Conservation (phyloP, 2,797 vertebrate genomes). For the Columba guinea region DNA sequence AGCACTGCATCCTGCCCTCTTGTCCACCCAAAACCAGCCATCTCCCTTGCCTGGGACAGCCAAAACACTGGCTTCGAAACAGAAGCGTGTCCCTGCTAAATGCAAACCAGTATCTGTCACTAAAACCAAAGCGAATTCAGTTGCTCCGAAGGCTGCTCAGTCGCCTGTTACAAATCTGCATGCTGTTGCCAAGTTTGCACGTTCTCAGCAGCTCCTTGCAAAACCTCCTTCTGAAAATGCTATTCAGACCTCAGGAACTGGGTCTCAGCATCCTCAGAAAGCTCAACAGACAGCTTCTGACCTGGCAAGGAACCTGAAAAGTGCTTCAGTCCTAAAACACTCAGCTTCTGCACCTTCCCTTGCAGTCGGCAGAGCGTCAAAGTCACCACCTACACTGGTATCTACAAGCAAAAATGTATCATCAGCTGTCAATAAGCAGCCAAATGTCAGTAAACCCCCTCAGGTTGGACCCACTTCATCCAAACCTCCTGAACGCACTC, state of each 20-base stretch:
- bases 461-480: slow-evolving; percentile 43
- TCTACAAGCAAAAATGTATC: slow-evolving; percentile 4
- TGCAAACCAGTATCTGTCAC: neutral
- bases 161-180: slow-evolving; percentile 57
- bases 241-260: neutral
- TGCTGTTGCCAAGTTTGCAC: slow-evolving; percentile 51
- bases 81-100: slow-evolving; percentile 29
- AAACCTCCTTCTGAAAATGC: slow-evolving; percentile 47
- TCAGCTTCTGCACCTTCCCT: slow-evolving; percentile 50
- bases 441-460: neutral
- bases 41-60: slow-evolving; percentile 7
- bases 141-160: slow-evolving; percentile 67
- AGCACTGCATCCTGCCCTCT: neutral
- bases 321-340: slow-evolving; percentile 31
- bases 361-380: slow-evolving; percentile 25
- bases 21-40: neutral
- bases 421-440: slow-evolving; percentile 29
- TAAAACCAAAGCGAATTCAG: neutral
- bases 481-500: slow-evolving; percentile 62
- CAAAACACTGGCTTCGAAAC: slow-evolving; percentile 2
- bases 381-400: neutral
- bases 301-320: slow-evolving; percentile 51
- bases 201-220: slow-evolving; percentile 50
- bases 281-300: neutral
- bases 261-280: neutral